These are phyloP conservation scores for Campopleginae sp. DNA, from an alignment of 2,888 invertebrate genomes.

Conservation along the genomic window DNA sequence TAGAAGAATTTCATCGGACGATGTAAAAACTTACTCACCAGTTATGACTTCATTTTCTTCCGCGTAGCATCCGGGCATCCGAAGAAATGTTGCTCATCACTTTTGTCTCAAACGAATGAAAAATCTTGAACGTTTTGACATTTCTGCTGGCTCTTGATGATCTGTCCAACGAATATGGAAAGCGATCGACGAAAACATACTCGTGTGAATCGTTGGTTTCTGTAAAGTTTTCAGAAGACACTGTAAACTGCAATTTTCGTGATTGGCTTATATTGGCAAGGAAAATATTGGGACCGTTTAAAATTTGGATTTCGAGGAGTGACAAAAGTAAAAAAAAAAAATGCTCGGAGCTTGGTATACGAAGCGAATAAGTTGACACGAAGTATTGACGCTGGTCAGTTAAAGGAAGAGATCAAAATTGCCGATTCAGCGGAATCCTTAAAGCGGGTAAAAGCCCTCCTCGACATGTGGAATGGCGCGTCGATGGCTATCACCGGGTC, in stretches of 20 bases:
- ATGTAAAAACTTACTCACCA: not conserved
- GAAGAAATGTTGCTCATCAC: not conserved
- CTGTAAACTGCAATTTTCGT: not conserved
- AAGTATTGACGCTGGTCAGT: constrained; percentile 50
- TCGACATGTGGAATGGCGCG: constrained; percentile 38
- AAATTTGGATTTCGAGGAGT: constrained; percentile 12
- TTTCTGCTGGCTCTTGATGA: not conserved
- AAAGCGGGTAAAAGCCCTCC: constrained; percentile 51
- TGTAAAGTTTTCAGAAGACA: not conserved
- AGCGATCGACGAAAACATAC: not conserved
- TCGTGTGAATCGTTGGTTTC: not conserved
- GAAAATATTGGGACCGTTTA: not conserved
- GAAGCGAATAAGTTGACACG: constrained; percentile 38
- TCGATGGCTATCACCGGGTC: constrained; percentile 65
- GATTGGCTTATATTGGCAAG: not conserved
- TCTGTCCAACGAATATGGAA: not conserved
- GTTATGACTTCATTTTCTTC: constrained; percentile 3
- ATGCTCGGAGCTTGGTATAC: not conserved
- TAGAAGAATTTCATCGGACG: not conserved
- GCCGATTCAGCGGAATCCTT: constrained; percentile 65
- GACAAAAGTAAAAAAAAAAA: not conserved
- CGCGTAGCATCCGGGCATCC: not conserved
- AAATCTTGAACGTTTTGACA: not conserved
- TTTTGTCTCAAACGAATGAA: constrained; percentile 2
- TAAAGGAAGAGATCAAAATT: constrained; percentile 45